phyloP scores from a whole-genome alignment of 2,888 invertebrate species.

The Philopedon plagiatum region DNA sequence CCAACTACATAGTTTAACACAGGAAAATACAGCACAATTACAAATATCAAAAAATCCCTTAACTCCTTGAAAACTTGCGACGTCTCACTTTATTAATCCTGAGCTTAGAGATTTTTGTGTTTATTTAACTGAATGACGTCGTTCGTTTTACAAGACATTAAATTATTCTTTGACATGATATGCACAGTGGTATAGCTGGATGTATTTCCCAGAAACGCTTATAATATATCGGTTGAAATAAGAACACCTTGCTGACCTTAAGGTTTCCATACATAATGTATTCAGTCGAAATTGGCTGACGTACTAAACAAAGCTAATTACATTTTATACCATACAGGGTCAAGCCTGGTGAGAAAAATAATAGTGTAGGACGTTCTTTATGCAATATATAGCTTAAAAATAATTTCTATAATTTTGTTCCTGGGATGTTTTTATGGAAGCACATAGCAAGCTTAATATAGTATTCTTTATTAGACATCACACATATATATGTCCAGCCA shows the following conservation, averaged over 20 bases:
- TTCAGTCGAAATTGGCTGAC: not conserved
- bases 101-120: conserved; percentile 40
- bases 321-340: not conserved
- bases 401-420: conserved; percentile 2
- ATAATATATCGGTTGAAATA: conserved; percentile 3
- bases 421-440: conserved; percentile 60
- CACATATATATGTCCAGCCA: conserved; percentile 61
- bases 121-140: conserved; percentile 43
- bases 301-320: not conserved
- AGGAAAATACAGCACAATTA: conserved; percentile 64
- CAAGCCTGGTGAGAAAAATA: not conserved
- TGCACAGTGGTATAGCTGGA: conserved; percentile 36
- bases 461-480: conserved; percentile 59
- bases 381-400: conserved; percentile 15
- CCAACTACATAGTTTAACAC: conserved; percentile 65
- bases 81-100: conserved; percentile 45
- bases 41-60: conserved; percentile 12
- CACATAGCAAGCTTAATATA: conserved; percentile 64
- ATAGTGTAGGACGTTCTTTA: not conserved
- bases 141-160: conserved; percentile 3
- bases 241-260: not conserved
- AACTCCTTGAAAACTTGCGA: conserved; percentile 10
- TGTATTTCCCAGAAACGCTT: conserved; percentile 37
- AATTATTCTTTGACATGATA: conserved; percentile 24
- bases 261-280: not conserved